Base-by-base conservation (phyloP, 2,113 vertebrate genomes). In the Ptilonorhynchus violaceus region DNA sequence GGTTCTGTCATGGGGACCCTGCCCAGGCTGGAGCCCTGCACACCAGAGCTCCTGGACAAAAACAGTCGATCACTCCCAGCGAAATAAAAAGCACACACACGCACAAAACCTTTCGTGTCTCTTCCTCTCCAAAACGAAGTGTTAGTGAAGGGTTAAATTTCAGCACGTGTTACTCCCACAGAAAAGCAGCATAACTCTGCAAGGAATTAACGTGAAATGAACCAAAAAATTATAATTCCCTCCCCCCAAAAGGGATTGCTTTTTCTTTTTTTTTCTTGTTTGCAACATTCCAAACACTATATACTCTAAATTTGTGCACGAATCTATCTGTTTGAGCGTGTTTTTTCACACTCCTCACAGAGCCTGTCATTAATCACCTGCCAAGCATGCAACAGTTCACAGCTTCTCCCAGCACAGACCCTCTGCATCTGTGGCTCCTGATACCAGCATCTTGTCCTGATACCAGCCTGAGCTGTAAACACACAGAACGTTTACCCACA, bases 101-200 rank as follows among this genome's bases (percentile, higher is more conserved):
- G 53, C 23, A 35, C 39, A 67, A 63, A 95, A 64, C 16, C 46
- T 85, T 52, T 55, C 31, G 35, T 2, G 6, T 33, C 52, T 83
- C 82, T 77, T 84, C 64, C 58, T 92, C 62, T 80, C 60, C 23
- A 50, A 92, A 93, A 92, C 66, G 18, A 95, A 74, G 76, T 63
- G 25, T 49, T 76, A 63, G 5, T 16, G 25, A 91, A 67, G 6
- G 12, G 63, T 75, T 92, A 85, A 37, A 87, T 79, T 83, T 76
- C 84, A 88, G 52, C 27, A 73, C 0, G 1, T 23, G 6, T 24
- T 67, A 63, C 72, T 64, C 49, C 24, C 28, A 58, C 13, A 85
- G 37, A 74, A 77, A 77, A 62, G 9, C 7, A 42, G 12, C 10
- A 4, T 39, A 70, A 27, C 6, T 70, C 39, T 41, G 25, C 4